Conservation (phyloP, 2,113 vertebrate genomes). For the Puntigrus tetrazona region DNA sequence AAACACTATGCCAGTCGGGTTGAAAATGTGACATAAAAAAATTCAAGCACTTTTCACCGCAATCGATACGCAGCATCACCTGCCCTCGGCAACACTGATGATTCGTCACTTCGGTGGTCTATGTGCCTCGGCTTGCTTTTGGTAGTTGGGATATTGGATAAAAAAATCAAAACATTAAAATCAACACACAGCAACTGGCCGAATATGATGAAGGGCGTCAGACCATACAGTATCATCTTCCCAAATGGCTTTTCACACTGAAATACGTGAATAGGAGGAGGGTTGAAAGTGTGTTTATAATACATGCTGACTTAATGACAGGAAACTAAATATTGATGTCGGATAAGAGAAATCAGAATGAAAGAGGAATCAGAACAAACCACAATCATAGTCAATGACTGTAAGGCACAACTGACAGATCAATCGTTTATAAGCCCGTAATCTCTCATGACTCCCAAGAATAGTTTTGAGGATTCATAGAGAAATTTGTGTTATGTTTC, state of each 20-base stretch:
- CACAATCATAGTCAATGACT: not conserved
- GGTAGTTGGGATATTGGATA: not conserved
- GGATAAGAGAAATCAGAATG: not conserved
- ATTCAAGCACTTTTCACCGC: not conserved
- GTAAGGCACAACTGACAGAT: not conserved
- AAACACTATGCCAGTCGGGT: not conserved
- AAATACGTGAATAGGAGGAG: not conserved
- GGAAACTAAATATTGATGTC: not conserved
- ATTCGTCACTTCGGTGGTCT: not conserved
- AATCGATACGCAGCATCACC: conserved; percentile 4
- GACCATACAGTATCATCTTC: not conserved
- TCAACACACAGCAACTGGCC: not conserved
- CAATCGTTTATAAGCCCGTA: not conserved
- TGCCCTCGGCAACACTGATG: not conserved
- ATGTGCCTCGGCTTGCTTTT: not conserved
- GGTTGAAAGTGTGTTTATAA: not conserved
- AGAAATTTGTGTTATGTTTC: not conserved
- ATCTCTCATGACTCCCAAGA: not conserved
- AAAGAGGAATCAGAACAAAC: not conserved
- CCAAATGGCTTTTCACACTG: conserved; percentile 7
- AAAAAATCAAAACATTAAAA: not conserved
- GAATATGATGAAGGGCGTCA: not conserved
- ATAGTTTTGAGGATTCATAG: not conserved
- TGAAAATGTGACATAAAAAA: conserved; percentile 9
- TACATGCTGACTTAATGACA: not conserved